Base-by-base conservation (phyloP, 2,113 vertebrate genomes). In the Cebus imitator region DNA sequence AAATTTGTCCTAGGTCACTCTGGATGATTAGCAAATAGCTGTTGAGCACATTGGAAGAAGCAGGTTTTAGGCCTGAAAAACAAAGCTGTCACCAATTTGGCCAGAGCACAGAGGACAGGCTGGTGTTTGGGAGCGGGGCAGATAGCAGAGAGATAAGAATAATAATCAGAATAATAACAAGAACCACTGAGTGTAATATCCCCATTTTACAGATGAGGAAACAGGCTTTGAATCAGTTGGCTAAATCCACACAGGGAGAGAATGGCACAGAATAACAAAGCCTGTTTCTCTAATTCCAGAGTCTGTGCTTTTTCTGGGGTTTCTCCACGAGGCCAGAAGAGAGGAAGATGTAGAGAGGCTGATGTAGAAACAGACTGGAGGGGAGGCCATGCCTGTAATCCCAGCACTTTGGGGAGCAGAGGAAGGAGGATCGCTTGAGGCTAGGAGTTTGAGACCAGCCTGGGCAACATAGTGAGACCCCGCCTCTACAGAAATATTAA, bases 1-100 rank as follows among this genome's bases (percentile, higher is more conserved):
- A 37, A 94, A 48, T 81, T 37, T 12, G 50, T 72, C 76, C 58
- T 61, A 72, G 75, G 72, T 57, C 87, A 66, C 86, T 78, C 88
- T 25, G 85, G 89, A 73, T 8, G 30, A 85, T 84, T 75, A 72
- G 55, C n/a, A 50, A 92, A 84, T 20, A 73, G 84, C 9, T 61
- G 52, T 30, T 6, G 58, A 85, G 64, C 88, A 70, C 82, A 94
- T 21, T 50, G 48, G 82, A 48, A 68, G 58, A 88, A 81, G 32
- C 35, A 37, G 66, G 35, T 68, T 86, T 97, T 91, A 94, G 48
- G 55, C n/a, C 61, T 88, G 40, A 88, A 79, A 90, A 83, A 76
- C 66, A 92, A 90, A 97, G 73, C 43, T 57, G 83, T 88, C 21
- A 58, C 72, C 40, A 23, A 0, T 92, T 52, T 95, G 86, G 20